These are phyloP conservation scores for Ctenoplectra terminalis DNA, from an alignment of 1,140 invertebrate genomes.

Conservation along the genomic window DNA sequence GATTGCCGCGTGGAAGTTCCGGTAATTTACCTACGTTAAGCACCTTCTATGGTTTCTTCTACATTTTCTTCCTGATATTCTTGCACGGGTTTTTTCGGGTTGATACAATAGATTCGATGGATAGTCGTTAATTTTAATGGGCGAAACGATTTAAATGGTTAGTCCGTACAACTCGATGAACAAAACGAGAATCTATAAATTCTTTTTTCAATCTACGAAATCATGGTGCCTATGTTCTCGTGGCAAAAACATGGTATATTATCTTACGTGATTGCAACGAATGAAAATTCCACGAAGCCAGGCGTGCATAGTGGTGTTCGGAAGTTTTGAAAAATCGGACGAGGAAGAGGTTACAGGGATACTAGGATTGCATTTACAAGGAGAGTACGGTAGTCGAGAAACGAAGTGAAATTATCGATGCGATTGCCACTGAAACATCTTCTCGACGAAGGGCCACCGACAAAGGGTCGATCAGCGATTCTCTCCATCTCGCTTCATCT, in stretches of 20 bases:
- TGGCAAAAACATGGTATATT: slow-evolving; percentile 25
- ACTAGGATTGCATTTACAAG: slow-evolving; percentile 52
- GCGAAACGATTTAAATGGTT: not conserved
- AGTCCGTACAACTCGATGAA: not conserved
- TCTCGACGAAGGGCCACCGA: slow-evolving; percentile 56
- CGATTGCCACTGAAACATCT: slow-evolving; percentile 73
- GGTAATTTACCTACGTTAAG: slow-evolving; percentile 47
- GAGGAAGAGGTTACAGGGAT: slow-evolving; percentile 31
- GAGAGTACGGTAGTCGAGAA: slow-evolving; percentile 57
- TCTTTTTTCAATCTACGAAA: not conserved
- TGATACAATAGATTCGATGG: not conserved
- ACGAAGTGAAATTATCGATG: slow-evolving; percentile 73
- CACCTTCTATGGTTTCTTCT: not conserved
- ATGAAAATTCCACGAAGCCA: slow-evolving; percentile 31
- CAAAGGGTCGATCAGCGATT: slow-evolving; percentile 71
- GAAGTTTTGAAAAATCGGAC: slow-evolving; percentile 12
- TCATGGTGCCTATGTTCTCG: slow-evolving; percentile 30
- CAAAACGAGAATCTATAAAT: not conserved
- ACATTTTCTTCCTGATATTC: not conserved
- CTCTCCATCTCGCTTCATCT: slow-evolving; percentile 42
- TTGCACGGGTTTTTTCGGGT: slow-evolving; percentile 16
- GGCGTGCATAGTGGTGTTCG: not conserved
- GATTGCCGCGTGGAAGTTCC: slow-evolving; percentile 40
- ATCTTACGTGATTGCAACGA: slow-evolving; percentile 35
- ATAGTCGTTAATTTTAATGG: not conserved